These are phyloP conservation scores for Buphagus erythrorhynchus DNA, from an alignment of 2,797 vertebrate species.

Conservation along the genomic window DNA sequence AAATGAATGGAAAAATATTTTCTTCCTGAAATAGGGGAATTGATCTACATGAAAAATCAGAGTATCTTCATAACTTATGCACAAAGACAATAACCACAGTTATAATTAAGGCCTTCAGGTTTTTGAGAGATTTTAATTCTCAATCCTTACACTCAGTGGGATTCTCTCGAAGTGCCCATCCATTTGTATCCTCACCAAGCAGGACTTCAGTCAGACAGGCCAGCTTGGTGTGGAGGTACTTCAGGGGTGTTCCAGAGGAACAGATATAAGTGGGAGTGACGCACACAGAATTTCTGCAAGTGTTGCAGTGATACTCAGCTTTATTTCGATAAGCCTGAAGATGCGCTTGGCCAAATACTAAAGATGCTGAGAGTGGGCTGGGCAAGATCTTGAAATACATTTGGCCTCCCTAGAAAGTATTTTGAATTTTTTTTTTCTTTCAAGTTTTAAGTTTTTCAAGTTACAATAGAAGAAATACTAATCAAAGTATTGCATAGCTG, in stretches of 20 bases:
- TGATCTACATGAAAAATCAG: not conserved
- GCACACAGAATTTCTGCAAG: not conserved
- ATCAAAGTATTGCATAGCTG: not conserved
- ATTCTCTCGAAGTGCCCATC: too few species aligned
- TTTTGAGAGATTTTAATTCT: too few species aligned
- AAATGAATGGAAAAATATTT: not conserved
- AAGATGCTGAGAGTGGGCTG: not conserved
- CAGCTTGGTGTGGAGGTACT: not conserved
- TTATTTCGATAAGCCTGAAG: rapidly evolving
- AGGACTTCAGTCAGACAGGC: not conserved
- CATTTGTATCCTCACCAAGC: too few species aligned
- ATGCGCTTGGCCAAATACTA: not conserved
- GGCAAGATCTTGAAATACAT: not conserved
- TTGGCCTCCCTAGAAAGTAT: not conserved
- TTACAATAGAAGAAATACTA: not conserved
- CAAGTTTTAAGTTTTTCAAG: not conserved
- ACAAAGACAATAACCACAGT: not conserved
- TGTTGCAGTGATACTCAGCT: not conserved
- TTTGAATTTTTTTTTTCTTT: not conserved
- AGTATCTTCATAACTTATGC: not conserved
- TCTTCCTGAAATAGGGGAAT: not conserved
- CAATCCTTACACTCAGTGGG: too few species aligned
- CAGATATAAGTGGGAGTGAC: not conserved
- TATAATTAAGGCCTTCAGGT: too few species aligned
- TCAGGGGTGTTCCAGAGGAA: not conserved